phyloP scores from a whole-genome alignment of 2,888 invertebrate genomes.

The Watsonalla cultraria region DNA sequence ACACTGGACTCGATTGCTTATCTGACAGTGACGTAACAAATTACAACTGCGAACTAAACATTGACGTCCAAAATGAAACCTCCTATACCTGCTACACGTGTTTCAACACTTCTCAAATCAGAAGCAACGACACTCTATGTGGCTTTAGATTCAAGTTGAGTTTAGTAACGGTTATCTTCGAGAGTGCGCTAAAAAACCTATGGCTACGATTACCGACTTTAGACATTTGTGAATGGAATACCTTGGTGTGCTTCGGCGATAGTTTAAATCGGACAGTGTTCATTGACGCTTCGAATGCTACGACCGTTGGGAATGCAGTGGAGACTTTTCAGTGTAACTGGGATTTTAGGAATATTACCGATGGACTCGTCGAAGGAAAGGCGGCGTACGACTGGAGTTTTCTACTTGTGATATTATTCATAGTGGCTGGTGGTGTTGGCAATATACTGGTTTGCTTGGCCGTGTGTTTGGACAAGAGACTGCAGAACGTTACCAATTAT shows the following conservation, averaged over 20 bases:
- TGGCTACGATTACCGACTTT: conserved; percentile 60
- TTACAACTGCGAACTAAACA: conserved; percentile 55
- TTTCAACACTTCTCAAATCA: conserved; percentile 42
- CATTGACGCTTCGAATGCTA: conserved; percentile 40
- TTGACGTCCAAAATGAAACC: conserved; percentile 70
- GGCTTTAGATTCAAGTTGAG: conserved; percentile 64
- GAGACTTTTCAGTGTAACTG: conserved; percentile 63
- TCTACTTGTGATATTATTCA: conserved; percentile 90
- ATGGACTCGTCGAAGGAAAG: conserved; percentile 31
- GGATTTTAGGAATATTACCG: conserved; percentile 46
- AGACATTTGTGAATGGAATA: conserved; percentile 52
- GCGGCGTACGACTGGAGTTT: conserved; percentile 87
- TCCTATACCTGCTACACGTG: conserved; percentile 60
- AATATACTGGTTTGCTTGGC: conserved; percentile 96
- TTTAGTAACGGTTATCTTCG: conserved; percentile 54
- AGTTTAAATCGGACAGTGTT: conserved; percentile 56
- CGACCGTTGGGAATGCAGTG: conserved; percentile 26
- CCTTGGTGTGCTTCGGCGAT: conserved; percentile 51
- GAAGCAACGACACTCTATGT: conserved; percentile 56
- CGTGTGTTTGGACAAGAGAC: conserved; percentile 90
- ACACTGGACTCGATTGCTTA: conserved; percentile 50
- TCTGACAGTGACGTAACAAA: conserved; percentile 29
- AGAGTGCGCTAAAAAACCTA: conserved; percentile 60
- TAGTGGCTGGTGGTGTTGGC: conserved; percentile 92
- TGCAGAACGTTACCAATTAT: conserved; percentile 98